Evolutionary conservation across 2,888 invertebrate species (phyloP).

Genomic region (Trissoscelio sp.): DNA sequence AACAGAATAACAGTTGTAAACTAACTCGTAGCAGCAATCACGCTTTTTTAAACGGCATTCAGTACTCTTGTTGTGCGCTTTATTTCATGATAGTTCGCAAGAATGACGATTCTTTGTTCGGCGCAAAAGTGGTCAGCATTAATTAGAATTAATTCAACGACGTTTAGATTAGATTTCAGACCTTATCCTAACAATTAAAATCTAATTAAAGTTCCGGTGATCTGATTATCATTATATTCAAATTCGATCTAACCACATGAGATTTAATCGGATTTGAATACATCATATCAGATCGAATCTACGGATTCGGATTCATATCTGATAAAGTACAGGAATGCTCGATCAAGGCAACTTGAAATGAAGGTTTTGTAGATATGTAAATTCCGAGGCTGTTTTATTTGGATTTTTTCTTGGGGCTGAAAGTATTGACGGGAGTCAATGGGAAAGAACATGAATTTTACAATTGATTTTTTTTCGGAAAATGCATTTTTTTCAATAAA

Average conservation of each 20-base stretch:
- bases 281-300: constrained; percentile 48
- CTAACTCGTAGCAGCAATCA: too few species aligned
- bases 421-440: too few species aligned
- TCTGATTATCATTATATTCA: constrained; percentile 46
- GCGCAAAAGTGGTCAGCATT: constrained; percentile 7
- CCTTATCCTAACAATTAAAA: constrained; percentile 29
- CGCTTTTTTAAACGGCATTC: too few species aligned
- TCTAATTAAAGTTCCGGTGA: constrained; percentile 45
- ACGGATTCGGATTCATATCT: constrained; percentile 34
- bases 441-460: not conserved
- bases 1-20: too few species aligned
- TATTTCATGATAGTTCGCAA: too few species aligned
- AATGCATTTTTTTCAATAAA: too few species aligned
- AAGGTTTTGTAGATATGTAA: constrained; percentile 35
- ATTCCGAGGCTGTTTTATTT: constrained; percentile 2
- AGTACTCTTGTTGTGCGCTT: too few species aligned
- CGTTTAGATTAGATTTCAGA: constrained; percentile 30
- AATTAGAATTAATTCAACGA: constrained; percentile 36
- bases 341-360: constrained; percentile 27
- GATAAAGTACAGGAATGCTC: constrained; percentile 39
- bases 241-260: constrained; percentile 35
- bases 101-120: not conserved
- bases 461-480: not conserved
- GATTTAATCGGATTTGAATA: constrained; percentile 44
- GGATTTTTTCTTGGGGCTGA: not conserved